Evolutionary conservation across 2,113 vertebrate genomes (phyloP).

Genomic region (Dasyornis broadbenti): DNA sequence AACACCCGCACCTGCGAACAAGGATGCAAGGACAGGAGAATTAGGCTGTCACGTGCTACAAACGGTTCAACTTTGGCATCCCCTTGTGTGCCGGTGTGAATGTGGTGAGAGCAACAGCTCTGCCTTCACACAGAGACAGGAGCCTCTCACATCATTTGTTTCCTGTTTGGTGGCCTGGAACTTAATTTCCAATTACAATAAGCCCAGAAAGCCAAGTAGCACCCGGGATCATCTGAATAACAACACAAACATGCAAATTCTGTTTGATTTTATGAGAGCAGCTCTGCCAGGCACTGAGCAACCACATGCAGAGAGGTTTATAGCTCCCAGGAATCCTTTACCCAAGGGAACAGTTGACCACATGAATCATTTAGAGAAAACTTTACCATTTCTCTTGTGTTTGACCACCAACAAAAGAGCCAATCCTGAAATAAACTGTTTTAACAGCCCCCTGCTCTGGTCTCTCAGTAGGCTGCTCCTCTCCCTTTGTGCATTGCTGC

Average conservation of each 20-base stretch:
- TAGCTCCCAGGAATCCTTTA: background rate
- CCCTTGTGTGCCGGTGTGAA: background rate
- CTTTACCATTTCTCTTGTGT: background rate
- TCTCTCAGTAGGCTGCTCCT: background rate
- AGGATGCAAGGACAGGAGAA: background rate
- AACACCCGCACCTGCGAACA: constrained; percentile 87
- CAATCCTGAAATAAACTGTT: background rate
- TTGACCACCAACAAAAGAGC: constrained; percentile 4
- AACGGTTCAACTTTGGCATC: background rate
- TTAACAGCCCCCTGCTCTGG: background rate
- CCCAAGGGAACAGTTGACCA: background rate
- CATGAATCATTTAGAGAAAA: background rate
- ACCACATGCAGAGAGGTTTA: background rate
- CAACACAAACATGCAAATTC: constrained; percentile 15
- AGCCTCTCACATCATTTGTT: background rate
- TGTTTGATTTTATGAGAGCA: background rate
- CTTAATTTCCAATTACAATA: background rate
- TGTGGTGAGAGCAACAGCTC: background rate
- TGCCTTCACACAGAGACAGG: background rate
- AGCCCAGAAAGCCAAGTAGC: background rate
- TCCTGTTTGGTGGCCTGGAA: background rate
- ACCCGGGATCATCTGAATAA: background rate
- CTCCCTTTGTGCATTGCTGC: background rate
- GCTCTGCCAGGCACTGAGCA: background rate
- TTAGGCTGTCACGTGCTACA: background rate